Conservation (phyloP, 2,888 invertebrate species). For the Seira ritae region DNA sequence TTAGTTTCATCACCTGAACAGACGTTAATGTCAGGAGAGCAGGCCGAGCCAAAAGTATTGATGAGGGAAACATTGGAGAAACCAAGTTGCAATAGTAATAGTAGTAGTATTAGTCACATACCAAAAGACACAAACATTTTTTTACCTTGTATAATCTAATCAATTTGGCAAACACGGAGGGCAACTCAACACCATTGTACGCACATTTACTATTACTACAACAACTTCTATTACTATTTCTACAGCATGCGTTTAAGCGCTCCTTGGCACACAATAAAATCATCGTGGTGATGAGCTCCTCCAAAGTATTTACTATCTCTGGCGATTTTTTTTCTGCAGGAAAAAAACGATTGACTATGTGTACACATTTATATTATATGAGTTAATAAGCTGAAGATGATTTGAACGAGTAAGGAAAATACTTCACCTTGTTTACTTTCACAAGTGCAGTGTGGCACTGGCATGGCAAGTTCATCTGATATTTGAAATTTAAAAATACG, state of each 20-base stretch:
- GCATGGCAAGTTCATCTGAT: background rate
- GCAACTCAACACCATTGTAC: background rate
- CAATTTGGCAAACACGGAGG: conserved; percentile 2
- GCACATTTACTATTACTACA: conserved; percentile 3
- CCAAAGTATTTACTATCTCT: too few relatives aligned
- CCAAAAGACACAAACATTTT: background rate
- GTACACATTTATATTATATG: too few relatives aligned
- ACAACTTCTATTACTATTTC: too few relatives aligned
- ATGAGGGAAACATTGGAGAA: conserved; percentile 28
- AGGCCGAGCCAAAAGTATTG: conserved; percentile 38
- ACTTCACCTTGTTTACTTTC: background rate
- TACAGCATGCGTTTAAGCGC: too few relatives aligned
- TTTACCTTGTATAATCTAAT: conserved; percentile 8
- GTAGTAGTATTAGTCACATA: too few relatives aligned
- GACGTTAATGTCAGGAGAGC: conserved; percentile 30
- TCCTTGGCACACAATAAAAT: background rate
- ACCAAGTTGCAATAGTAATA: background rate
- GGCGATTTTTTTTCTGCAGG: too few relatives aligned
- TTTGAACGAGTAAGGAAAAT: background rate
- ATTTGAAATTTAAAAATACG: background rate
- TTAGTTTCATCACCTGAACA: conserved; percentile 13
- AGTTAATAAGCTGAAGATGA: background rate
- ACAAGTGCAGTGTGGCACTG: background rate
- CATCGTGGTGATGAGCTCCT: background rate
- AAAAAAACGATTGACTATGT: too few relatives aligned